Evolutionary conservation across 2,797 vertebrate species (phyloP), one percentile per base, ranked within the genome.

Genomic region (Ceryle rudis): DNA sequence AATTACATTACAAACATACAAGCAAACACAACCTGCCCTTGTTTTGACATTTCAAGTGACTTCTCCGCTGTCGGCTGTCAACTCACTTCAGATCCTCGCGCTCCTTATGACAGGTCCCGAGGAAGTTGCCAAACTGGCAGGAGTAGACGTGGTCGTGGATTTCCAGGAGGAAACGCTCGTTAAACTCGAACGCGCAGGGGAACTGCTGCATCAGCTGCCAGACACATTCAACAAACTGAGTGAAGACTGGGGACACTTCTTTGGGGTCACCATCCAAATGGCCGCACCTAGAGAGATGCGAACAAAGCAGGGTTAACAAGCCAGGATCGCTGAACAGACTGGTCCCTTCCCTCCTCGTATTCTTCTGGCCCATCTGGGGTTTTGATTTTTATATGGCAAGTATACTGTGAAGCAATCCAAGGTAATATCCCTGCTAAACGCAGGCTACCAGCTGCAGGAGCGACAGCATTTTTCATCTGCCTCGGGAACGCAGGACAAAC

Each of bases 101-200:
- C 64, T 99, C 98, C 95, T 96, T 98, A 65, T 98, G 98, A 71
- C 98, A 98, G 95, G 98, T 98, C 35, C 98, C 98, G 49, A 99
- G 97, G 94, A 99, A 99, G 92, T 98, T 99, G 46, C 98, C 98
- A 72, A 98, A 98, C 95, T 99, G 98, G 88, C 98, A 99, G 79
- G 98, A 98, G 46, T 98, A 98, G 33, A 98, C 94, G 1, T 99
- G 98, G 87, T 98, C 98, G 2, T 99, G 98, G 94, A 99, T 97
- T 81, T 98, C 97, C 6, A 99, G 96, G 19, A 99, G 97, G 82
- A 98, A 98, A 4, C 89, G 96, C 86, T 99, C 98, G 3, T 94
- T 98, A 71, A 98, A 99, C 57, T 98, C 98, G 55, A 99, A 99
- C 2, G 98, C 80, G 77, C 98, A 98, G 2, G 98, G 98, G 81